phyloP scores from a whole-genome alignment of 1,140 invertebrate species.

The Acromyrmex heyeri region DNA sequence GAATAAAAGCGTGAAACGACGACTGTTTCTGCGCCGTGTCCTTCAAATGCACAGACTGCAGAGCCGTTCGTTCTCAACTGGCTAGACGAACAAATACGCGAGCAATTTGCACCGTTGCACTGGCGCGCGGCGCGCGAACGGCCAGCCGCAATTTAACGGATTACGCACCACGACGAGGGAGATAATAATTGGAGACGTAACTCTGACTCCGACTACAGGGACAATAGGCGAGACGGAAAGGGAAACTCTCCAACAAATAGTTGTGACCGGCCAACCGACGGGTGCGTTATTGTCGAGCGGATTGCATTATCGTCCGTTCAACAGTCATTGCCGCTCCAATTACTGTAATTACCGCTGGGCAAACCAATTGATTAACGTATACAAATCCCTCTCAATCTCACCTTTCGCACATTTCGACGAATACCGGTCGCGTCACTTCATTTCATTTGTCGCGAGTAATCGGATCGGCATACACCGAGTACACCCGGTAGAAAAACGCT shows the following conservation, averaged over 20 bases:
- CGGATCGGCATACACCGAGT: background rate
- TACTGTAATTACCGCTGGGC: conserved; percentile 62
- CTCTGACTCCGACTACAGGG: conserved; percentile 42
- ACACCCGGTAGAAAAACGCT: conserved; percentile 54
- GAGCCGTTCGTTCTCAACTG: conserved; percentile 15
- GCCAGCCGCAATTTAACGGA: conserved; percentile 53
- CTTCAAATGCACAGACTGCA: conserved; percentile 30
- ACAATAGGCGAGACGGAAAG: conserved; percentile 48
- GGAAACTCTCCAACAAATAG: conserved; percentile 56
- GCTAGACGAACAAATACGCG: conserved; percentile 61
- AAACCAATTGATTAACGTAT: conserved; percentile 67
- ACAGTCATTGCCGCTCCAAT: conserved; percentile 62
- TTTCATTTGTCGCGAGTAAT: background rate
- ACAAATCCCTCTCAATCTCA: conserved; percentile 45
- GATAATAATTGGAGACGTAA: conserved; percentile 65
- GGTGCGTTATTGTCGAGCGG: conserved; percentile 55
- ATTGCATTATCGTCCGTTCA: conserved; percentile 61
- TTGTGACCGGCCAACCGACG: conserved; percentile 39
- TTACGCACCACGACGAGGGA: conserved; percentile 49
- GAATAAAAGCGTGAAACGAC: background rate
- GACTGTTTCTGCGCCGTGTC: conserved; percentile 26
- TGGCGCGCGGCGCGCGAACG: conserved; percentile 34
- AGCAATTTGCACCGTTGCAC: conserved; percentile 49
- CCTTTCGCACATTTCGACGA: conserved; percentile 52
- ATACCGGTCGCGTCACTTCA: conserved; percentile 1